Evolutionary conservation across 1,140 invertebrate species (phyloP).

Genomic region (Brachionus sp.): DNA sequence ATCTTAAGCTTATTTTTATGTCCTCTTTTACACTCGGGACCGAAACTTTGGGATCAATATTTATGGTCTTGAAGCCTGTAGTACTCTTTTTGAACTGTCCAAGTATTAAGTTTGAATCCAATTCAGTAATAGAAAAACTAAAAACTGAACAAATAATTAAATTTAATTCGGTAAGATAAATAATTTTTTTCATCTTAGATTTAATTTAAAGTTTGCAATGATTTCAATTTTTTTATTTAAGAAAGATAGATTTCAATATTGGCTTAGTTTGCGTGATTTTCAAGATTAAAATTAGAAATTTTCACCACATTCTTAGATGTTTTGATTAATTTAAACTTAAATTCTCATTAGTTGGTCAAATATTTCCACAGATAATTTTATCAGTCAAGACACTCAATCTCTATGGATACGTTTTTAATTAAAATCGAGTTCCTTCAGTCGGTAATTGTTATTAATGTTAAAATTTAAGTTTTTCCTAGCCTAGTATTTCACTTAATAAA

Average conservation of each 20-base stretch:
- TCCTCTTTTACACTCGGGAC: neutral
- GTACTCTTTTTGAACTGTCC: neutral
- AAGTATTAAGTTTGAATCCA: neutral
- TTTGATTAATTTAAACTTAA: neutral
- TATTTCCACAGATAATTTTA: conserved; percentile 28
- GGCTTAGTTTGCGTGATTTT: neutral
- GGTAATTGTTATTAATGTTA: neutral
- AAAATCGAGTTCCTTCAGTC: neutral
- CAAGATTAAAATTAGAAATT: neutral
- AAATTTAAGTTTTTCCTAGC: neutral
- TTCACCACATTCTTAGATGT: neutral
- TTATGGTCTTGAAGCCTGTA: neutral
- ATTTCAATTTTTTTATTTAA: neutral
- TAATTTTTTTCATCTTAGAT: neutral
- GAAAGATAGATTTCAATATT: neutral
- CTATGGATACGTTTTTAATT: conserved; percentile 10
- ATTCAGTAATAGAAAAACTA: neutral
- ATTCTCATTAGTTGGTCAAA: neutral
- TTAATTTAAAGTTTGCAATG: neutral
- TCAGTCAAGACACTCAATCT: neutral
- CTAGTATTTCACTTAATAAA: neutral
- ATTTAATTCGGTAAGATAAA: neutral
- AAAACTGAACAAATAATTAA: neutral
- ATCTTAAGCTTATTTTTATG: neutral
- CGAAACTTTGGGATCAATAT: neutral